phyloP scores from a whole-genome alignment of 2,888 invertebrate species.

The Catocala nupta region DNA sequence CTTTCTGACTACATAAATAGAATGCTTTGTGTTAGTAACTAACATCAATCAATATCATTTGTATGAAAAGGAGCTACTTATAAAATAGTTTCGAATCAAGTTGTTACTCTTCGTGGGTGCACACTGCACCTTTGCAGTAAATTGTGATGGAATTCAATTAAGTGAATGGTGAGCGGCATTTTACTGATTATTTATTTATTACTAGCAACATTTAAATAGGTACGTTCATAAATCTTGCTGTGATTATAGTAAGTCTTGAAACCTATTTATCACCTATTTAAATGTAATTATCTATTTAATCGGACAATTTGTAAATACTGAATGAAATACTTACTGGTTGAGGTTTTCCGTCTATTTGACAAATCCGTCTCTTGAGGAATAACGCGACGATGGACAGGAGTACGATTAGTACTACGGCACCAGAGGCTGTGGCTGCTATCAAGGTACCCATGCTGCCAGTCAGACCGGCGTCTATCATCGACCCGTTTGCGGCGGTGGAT shows the following conservation, averaged over 20 bases:
- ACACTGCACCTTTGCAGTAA: slow-evolving; percentile 2
- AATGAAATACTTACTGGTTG: slow-evolving; percentile 72
- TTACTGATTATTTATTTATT: slow-evolving; percentile 5
- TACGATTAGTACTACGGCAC: slow-evolving; percentile 68
- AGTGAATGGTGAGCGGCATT: background rate
- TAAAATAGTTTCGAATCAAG: background rate
- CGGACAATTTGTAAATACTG: background rate
- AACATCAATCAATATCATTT: too few relatives aligned
- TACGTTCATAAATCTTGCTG: slow-evolving; percentile 2
- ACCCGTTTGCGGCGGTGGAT: slow-evolving; percentile 60
- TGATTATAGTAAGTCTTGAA: background rate
- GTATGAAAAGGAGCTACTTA: too few relatives aligned
- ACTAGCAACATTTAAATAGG: slow-evolving; percentile 3
- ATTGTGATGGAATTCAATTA: slow-evolving; percentile 8
- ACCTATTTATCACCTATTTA: slow-evolving; percentile 5
- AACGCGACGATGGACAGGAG: slow-evolving; percentile 61
- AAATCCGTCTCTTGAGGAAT: slow-evolving; percentile 73
- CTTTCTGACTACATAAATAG: too few relatives aligned
- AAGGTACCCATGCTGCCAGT: slow-evolving; percentile 61
- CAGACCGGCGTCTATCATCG: slow-evolving; percentile 57
- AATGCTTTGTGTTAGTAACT: too few relatives aligned
- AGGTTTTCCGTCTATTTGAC: slow-evolving; percentile 76
- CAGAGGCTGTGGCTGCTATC: slow-evolving; percentile 65
- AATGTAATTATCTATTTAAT: background rate
- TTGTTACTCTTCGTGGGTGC: background rate